phyloP scores from a whole-genome alignment of 1,140 invertebrate genomes.

The Dendroctonus valens region DNA sequence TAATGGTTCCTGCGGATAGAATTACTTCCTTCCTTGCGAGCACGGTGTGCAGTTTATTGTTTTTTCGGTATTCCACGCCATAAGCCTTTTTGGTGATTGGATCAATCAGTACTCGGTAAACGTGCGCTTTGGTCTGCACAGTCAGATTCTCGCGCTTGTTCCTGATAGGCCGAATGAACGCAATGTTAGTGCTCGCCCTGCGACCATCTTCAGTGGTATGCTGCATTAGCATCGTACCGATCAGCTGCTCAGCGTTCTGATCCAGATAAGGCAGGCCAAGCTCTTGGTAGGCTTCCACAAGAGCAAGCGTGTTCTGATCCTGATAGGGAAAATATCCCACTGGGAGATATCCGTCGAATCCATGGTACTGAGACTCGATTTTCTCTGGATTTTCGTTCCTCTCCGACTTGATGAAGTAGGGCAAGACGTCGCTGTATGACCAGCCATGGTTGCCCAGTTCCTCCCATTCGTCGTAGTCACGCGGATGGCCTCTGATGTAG shows the following conservation, averaged over 20 bases:
- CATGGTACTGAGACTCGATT: conserved; percentile 57
- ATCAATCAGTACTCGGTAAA: conserved; percentile 73
- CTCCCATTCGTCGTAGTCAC: conserved; percentile 58
- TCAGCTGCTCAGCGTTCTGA: conserved; percentile 56
- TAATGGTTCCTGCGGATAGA: conserved; percentile 66
- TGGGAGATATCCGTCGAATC: conserved; percentile 58
- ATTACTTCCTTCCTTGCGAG: conserved; percentile 69
- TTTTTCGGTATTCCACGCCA: conserved; percentile 64
- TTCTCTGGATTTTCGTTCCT: conserved; percentile 53
- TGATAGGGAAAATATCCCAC: conserved; percentile 63
- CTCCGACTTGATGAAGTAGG: conserved; percentile 57
- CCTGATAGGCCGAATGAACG: conserved; percentile 71
- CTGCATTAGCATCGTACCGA: conserved; percentile 61
- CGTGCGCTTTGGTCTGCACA: conserved; percentile 67
- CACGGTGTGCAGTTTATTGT: conserved; percentile 52
- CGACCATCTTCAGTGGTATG: conserved; percentile 60
- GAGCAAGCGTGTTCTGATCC: conserved; percentile 56
- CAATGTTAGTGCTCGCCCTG: conserved; percentile 68
- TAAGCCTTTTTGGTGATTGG: conserved; percentile 62
- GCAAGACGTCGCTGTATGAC: conserved; percentile 56
- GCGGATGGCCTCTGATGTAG: conserved; percentile 55
- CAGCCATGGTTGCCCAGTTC: conserved; percentile 52
- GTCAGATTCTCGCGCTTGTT: conserved; percentile 68
- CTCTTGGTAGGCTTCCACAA: conserved; percentile 62
- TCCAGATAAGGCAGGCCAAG: conserved; percentile 57